Evolutionary conservation across 2,888 invertebrate genomes (phyloP).

Genomic region (Oligia fasciuncula): DNA sequence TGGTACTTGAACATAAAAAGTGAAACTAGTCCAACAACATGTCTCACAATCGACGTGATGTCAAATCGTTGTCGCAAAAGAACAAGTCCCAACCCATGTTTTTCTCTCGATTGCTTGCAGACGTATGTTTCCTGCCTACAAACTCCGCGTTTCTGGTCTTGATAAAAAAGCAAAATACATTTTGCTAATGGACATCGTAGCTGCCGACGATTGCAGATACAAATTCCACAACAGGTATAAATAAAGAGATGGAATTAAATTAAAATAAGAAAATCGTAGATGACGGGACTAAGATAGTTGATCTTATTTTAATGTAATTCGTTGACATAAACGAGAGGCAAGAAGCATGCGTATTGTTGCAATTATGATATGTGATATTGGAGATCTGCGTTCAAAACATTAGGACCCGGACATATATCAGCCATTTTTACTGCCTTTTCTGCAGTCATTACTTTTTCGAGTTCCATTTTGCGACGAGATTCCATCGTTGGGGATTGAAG

Average conservation of each 20-base stretch:
- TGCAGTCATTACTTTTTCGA: conserved; percentile 44
- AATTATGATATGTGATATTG: conserved; percentile 70
- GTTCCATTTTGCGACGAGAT: conserved; percentile 48
- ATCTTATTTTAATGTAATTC: conserved; percentile 89
- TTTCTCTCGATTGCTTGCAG: conserved; percentile 93
- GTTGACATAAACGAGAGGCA: conserved; percentile 86
- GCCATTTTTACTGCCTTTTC: conserved; percentile 21
- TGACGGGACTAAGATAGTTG: conserved; percentile 72
- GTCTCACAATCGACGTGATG: conserved; percentile 89
- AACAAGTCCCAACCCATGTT: conserved; percentile 88
- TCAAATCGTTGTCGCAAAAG: conserved; percentile 88
- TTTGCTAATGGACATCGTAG: conserved; percentile 98
- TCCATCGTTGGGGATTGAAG: conserved; percentile 56
- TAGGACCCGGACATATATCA: conserved; percentile 38
- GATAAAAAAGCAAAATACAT: conserved; percentile 99
- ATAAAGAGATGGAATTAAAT: conserved; percentile 85
- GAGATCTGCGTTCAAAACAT: conserved; percentile 81
- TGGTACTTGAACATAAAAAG: conserved; percentile 80
- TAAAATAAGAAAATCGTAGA: conserved; percentile 85
- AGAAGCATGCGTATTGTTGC: conserved; percentile 92
- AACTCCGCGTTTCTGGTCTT: conserved; percentile 98
- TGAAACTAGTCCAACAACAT: conserved; percentile 84
- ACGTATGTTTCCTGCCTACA: conserved; percentile 99
- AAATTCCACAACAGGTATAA: conserved; percentile 97
- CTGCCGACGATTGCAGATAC: conserved; percentile 98